Percentiles rank a stretch among this genome's conserved stretches.
phyloP scores from a whole-genome alignment of 1,140 invertebrate species.

The Drosophila varians region DNA sequence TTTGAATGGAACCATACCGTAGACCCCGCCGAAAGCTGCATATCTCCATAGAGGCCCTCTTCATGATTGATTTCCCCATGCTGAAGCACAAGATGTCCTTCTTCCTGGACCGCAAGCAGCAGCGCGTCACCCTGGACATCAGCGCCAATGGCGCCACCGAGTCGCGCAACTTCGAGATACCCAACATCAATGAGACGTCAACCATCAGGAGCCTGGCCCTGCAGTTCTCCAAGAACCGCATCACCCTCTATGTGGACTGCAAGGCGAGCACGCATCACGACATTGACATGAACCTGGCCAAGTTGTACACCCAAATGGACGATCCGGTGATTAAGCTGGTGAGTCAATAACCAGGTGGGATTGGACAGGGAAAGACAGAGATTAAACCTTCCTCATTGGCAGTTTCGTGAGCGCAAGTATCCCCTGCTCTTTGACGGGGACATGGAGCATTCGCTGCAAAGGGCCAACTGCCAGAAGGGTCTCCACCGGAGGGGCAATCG shows the following conservation, averaged over 20 bases:
- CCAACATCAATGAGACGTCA: conserved; percentile 81
- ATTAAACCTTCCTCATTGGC: conserved; percentile 15
- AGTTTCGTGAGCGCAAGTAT: conserved; percentile 85
- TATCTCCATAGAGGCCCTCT: conserved; percentile 86
- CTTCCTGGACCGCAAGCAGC: conserved; percentile 87
- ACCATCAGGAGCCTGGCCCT: conserved; percentile 79
- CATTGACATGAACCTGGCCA: conserved; percentile 75
- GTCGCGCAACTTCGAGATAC: conserved; percentile 81
- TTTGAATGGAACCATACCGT: too few relatives aligned
- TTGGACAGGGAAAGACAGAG: not conserved
- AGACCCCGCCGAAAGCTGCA: conserved; percentile 85
- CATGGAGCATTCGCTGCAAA: conserved; percentile 76
- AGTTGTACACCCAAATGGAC: conserved; percentile 82
- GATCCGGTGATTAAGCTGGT: conserved; percentile 83
- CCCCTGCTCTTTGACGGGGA: conserved; percentile 84
- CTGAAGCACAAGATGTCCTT: conserved; percentile 87
- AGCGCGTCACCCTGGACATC: conserved; percentile 85
- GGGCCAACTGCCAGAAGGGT: conserved; percentile 82
- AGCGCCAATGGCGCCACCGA: conserved; percentile 76
- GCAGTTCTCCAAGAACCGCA: conserved; percentile 76
- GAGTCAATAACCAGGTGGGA: conserved; percentile 19
- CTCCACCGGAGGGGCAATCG: conserved; percentile 67
- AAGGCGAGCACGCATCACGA: conserved; percentile 78
- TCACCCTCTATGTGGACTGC: conserved; percentile 79
- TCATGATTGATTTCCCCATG: conserved; percentile 87